Conservation (phyloP, 2,888 invertebrate genomes). For the Standfussiana lucernea region DNA sequence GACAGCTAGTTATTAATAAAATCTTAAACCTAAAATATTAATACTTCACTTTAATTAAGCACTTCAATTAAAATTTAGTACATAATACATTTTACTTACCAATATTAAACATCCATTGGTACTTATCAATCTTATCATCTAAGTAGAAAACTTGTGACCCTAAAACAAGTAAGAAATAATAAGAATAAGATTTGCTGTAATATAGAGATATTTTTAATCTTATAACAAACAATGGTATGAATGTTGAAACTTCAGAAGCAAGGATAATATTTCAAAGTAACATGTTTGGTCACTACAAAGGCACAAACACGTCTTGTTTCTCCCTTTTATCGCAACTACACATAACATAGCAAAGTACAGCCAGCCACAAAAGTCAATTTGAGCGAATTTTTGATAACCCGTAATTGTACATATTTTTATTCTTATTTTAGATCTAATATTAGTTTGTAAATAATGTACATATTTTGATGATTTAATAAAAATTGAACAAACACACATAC, state of each 20-base stretch:
- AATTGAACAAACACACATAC: no score
- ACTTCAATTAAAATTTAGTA: neutral
- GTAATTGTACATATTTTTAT: no score
- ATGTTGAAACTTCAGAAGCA: neutral
- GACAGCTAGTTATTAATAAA: neutral
- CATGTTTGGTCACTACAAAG: constrained; percentile 7
- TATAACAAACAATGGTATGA: neutral
- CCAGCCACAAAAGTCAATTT: neutral
- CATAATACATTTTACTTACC: constrained; percentile 69
- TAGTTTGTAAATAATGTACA: no score
- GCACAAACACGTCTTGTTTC: neutral
- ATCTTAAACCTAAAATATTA: neutral
- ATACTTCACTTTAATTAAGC: neutral
- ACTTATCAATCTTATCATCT: constrained; percentile 70
- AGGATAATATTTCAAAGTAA: constrained; percentile 10
- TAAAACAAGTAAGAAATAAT: constrained; percentile 60
- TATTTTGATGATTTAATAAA: no score
- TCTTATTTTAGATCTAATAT: no score
- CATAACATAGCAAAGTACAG: neutral
- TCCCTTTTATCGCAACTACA: neutral
- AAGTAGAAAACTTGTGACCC: constrained; percentile 67
- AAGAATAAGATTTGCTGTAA: constrained; percentile 3
- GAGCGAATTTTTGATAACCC: no score
- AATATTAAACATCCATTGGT: constrained; percentile 63
- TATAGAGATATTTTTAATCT: neutral